Percentiles rank a stretch among this genome's conserved stretches.
Conservation (phyloP, 1,140 invertebrate genomes). For the Cepaea nemoralis region DNA sequence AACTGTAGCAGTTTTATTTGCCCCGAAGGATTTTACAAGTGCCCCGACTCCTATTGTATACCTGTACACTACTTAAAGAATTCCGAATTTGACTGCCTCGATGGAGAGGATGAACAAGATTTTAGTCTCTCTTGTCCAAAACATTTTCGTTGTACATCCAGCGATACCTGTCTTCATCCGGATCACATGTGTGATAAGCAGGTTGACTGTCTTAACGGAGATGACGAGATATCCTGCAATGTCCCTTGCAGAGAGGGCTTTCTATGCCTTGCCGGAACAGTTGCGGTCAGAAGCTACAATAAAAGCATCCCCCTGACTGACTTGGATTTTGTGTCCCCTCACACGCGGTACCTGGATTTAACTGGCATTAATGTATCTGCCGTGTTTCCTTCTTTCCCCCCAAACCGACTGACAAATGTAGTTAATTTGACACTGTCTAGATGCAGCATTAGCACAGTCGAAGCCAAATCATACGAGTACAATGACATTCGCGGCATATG, state of each 20-base stretch:
- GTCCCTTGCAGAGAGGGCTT: background rate
- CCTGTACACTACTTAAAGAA: background rate
- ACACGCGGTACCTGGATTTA: background rate
- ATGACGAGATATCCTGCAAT: slow-evolving; percentile 12
- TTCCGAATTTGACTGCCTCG: background rate
- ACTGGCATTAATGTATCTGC: background rate
- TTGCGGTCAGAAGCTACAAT: background rate
- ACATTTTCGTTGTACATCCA: background rate
- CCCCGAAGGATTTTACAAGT: slow-evolving; percentile 18
- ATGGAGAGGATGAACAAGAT: slow-evolving; percentile 20
- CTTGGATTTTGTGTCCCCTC: background rate
- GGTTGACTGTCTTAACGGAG: background rate
- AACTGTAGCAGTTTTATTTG: background rate
- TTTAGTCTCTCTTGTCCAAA: too few species aligned
- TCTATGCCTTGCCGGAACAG: slow-evolving; percentile 12
- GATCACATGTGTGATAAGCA: slow-evolving; percentile 6
- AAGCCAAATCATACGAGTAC: background rate
- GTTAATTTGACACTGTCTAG: background rate
- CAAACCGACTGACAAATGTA: background rate
- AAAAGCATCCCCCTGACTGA: background rate
- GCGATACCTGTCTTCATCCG: background rate
- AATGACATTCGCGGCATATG: background rate
- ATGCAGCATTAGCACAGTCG: background rate
- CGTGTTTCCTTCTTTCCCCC: background rate
- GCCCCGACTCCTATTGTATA: slow-evolving; percentile 8